phyloP scores from a whole-genome alignment of 2,888 invertebrate species.

The Pelosia muscerda region DNA sequence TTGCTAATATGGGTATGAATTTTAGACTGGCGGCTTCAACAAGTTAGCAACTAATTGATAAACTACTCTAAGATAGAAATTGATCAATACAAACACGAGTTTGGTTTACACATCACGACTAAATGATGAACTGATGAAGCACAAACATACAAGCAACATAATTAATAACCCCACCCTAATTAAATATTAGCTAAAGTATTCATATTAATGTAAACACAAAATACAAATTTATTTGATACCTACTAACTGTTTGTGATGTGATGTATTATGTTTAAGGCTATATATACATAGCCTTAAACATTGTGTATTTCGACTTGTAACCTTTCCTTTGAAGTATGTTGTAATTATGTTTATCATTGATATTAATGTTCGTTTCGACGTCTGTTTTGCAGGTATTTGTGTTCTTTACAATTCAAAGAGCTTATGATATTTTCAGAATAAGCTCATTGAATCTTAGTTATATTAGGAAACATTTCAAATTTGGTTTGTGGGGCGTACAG shows the following conservation, averaged over 20 bases:
- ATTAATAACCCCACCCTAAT: slow-evolving; percentile 7
- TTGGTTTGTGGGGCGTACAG: not conserved
- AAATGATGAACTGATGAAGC: not conserved
- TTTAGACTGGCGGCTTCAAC: not conserved
- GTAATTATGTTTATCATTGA: not conserved
- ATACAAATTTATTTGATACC: slow-evolving; percentile 3
- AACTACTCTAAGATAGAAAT: not conserved
- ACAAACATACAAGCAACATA: not conserved
- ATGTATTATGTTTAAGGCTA: not conserved
- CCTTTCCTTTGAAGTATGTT: not conserved
- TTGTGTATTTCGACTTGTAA: not conserved
- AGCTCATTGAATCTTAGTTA: not conserved
- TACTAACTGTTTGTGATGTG: not conserved
- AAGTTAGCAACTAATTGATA: not conserved
- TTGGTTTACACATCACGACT: not conserved
- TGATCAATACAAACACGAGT: not conserved
- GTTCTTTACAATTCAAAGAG: not conserved
- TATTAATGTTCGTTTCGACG: not conserved
- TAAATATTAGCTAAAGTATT: slow-evolving; percentile 3
- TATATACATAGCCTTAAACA: not conserved
- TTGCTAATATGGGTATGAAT: not conserved
- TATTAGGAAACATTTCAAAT: not conserved
- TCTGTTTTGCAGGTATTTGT: slow-evolving; percentile 1
- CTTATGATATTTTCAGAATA: not conserved
- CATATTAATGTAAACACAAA: not conserved